Evolutionary conservation across 2,797 vertebrate species (phyloP), one percentile per base, ranked within the genome.

Genomic region (Lutjanus campechanus): DNA sequence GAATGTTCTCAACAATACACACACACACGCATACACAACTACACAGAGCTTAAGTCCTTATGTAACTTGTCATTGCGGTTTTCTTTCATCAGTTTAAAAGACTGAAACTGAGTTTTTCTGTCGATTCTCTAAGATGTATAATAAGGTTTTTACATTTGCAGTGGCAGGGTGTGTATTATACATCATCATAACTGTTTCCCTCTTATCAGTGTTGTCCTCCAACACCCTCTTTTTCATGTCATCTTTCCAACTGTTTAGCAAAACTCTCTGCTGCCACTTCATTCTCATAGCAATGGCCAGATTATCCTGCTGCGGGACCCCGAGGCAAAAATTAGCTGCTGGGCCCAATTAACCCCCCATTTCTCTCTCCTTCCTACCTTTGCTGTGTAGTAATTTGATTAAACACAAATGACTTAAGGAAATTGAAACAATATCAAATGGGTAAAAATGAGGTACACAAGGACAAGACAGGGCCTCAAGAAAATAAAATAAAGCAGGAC

Each of bases 51-150:
- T 13, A 58, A n/a, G 19, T 56, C 49, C 29, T 41, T 16, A 46
- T 54, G 51, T 49, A 46, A 55, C 25, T 49, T 62, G 58, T 49
- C 43, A 12, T 20, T 51, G 15, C 10, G 22, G 16, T 15, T 77
- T 69, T 69, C n/a, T 60, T 62, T 59, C 43, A 73, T 66, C 25
- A 12, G 25, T 59, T 64, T 49, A 4, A 19, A 74, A 6, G 4
- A 10, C n/a, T 51, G 47, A 50, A 58, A 17, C 40, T 58, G 44
- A 47, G 6, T 54, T 73, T 53, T 22, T 43, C 6, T 12, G 19
- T 71, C n/a, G 5, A 29, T 19, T 64, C 22, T 25, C n/a, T 50
- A 29, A 80, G 40, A 20, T 43, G 51, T 40, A 49, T 11, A 40
- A 11, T 40, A 11, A 17, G 17, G 5, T 19, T 40, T 11, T 16